Evolutionary conservation across 1,140 invertebrate genomes (phyloP).

Genomic region (Pseudomyrmex concolor): DNA sequence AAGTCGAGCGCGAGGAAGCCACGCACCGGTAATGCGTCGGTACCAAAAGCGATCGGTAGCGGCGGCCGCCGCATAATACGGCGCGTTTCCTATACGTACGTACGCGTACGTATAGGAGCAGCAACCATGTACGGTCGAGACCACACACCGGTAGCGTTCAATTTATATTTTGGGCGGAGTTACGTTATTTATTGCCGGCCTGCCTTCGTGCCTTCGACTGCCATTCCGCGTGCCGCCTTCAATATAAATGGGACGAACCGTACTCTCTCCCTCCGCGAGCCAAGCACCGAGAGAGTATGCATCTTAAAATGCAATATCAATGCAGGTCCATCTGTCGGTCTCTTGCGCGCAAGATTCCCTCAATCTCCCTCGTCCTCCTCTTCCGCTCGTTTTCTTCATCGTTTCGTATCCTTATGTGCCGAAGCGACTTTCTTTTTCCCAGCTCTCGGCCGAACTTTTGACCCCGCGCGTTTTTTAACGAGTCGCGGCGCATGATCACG

Average conservation of each 20-base stretch:
- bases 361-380: not conserved
- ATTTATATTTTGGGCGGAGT: conserved; percentile 83
- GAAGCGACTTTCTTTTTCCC: not conserved
- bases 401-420: not conserved
- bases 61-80: conserved; percentile 32
- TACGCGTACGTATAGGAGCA: not conserved
- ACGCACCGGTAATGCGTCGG: conserved; percentile 36
- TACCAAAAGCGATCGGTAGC: conserved; percentile 44
- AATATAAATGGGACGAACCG: conserved; percentile 76
- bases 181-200: conserved; percentile 78
- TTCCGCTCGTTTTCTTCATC: not conserved
- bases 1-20: conserved; percentile 29
- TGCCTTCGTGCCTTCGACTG: conserved; percentile 76
- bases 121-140: conserved; percentile 66
- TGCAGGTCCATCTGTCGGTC: conserved; percentile 56
- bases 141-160: conserved; percentile 82
- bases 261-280: conserved; percentile 56
- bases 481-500: conserved; percentile 37
- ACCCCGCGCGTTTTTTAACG: conserved; percentile 55
- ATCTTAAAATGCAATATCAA: conserved; percentile 63
- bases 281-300: conserved; percentile 31
- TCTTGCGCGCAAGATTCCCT: conserved; percentile 16
- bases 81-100: conserved; percentile 16
- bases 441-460: not conserved
- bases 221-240: conserved; percentile 75